Evolutionary conservation across 2,888 invertebrate species (phyloP).

Genomic region (Leptopilina drosophilae): DNA sequence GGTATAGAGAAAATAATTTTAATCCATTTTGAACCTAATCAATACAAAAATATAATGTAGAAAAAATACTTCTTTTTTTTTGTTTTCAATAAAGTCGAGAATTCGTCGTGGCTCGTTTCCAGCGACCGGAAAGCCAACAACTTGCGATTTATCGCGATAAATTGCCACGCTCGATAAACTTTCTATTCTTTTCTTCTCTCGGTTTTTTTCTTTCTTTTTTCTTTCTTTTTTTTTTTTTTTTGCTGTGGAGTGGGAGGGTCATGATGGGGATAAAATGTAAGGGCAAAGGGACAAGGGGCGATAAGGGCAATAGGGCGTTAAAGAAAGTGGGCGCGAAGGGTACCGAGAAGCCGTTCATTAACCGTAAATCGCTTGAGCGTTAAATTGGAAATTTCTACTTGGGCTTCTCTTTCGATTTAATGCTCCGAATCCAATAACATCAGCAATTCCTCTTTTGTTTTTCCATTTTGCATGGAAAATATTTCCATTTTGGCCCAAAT

Average conservation of each 20-base stretch:
- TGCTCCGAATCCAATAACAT: conserved; percentile 22
- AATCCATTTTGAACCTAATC: too few relatives aligned
- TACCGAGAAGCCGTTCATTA: conserved; percentile 44
- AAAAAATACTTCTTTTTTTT: too few relatives aligned
- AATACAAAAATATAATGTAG: too few relatives aligned
- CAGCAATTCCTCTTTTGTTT: conserved; percentile 16
- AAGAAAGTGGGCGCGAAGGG: conserved; percentile 12
- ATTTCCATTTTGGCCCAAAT: neutral
- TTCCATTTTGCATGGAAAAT: neutral
- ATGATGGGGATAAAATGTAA: conserved; percentile 46
- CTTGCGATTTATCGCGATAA: conserved; percentile 45
- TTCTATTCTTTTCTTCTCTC: conserved; percentile 20
- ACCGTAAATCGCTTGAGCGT: conserved; percentile 46
- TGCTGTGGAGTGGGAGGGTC: neutral
- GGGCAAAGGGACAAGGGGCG: conserved; percentile 6
- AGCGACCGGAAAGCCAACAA: conserved; percentile 42
- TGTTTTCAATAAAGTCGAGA: conserved; percentile 27
- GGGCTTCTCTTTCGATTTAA: conserved; percentile 28
- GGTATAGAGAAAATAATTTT: too few relatives aligned
- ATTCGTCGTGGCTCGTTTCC: conserved; percentile 46
- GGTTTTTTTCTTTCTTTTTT: too few relatives aligned
- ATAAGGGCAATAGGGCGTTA: conserved; percentile 36
- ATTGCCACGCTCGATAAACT: conserved; percentile 48
- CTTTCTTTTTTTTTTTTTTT: too few relatives aligned
- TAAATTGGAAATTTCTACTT: conserved; percentile 48